Evolutionary conservation across 2,113 vertebrate genomes (phyloP).

Genomic region (human (Homo sapiens)): GRCh38 chr14:65485001-65485500

Average conservation of each 20-base stretch:
- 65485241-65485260: conserved; percentile 17
- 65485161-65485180: no score
- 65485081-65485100: no score
- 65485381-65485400: neutral
- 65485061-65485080: no score
- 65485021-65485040: conserved; percentile 22
- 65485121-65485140: no score
- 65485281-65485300: neutral
- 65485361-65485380: neutral
- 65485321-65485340: neutral
- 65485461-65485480: neutral
- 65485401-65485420: neutral
- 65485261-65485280: neutral
- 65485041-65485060: neutral
- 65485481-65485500: neutral
- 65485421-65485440: neutral
- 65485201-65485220: neutral
- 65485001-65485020: neutral
- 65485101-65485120: no score
- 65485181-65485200: neutral
- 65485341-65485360: neutral
- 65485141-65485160: no score
- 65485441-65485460: neutral
- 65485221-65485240: neutral
- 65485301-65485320: neutral